Evolutionary conservation across 2,113 vertebrate species (phyloP).

Genomic region (Forbesichthys agassizii): DNA sequence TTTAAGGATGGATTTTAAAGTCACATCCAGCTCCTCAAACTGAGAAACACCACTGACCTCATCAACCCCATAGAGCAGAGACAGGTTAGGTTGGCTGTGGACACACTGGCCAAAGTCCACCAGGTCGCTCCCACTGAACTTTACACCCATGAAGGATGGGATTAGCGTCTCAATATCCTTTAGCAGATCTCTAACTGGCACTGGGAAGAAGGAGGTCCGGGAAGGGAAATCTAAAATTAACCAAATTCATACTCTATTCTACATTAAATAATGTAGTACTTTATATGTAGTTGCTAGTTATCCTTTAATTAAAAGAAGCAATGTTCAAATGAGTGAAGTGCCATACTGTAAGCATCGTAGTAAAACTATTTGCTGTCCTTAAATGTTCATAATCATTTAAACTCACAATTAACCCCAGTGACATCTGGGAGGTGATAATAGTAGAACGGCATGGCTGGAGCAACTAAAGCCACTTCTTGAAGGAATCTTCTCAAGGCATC

Average conservation of each 20-base stretch:
- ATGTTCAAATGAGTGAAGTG: no score
- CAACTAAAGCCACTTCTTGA: conserved; percentile 80
- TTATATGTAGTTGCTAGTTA: no score
- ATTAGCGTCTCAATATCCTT: conserved; percentile 82
- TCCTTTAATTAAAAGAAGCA: no score
- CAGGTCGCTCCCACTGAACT: conserved; percentile 86
- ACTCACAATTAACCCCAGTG: conserved; percentile 87
- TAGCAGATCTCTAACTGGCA: conserved; percentile 81
- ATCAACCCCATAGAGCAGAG: conserved; percentile 88
- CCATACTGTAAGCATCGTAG: no score
- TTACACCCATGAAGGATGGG: conserved; percentile 89
- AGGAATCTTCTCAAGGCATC: conserved; percentile 82
- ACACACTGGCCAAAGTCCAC: conserved; percentile 91
- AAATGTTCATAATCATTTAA: not conserved
- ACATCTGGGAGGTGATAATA: conserved; percentile 91
- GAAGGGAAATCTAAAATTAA: not conserved
- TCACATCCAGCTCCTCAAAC: not conserved
- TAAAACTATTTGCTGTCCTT: no score
- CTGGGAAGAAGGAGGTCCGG: conserved; percentile 63
- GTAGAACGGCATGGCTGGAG: conserved; percentile 87
- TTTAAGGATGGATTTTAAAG: not conserved
- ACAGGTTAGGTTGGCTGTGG: conserved; percentile 65
- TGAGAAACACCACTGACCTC: conserved; percentile 81
- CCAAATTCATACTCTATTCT: no score
- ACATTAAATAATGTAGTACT: no score